Base-by-base conservation (phyloP, 2,888 invertebrate species). In the Cataglyphis rosenhaueri region DNA sequence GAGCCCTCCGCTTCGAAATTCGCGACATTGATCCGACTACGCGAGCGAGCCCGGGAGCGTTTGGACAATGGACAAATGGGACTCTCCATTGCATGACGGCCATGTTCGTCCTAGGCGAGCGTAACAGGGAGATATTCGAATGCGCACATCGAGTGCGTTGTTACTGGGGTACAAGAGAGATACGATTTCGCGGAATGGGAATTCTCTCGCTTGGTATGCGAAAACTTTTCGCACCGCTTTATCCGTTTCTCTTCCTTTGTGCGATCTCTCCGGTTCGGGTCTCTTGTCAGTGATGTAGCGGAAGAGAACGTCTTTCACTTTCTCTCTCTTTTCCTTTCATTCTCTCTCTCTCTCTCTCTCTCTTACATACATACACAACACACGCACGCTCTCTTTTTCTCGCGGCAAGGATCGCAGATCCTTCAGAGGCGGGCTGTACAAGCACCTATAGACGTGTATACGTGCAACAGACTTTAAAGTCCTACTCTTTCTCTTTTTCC, bases 51-150 rank as follows among this genome's bases (percentile, higher is more conserved):
- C 48, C 52, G 52, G 12, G 75, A 55, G 35, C 70, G 70, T 71
- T 83, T 78, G 86, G 78, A 88, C 87, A 88, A 88, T 88, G 84
- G 88, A 84, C 64, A 76, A 82, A 74, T 55, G 81, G 81, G 82
- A 82, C 84, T 79, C 65, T 84, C 52, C 48, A 70, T 55, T 71
- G 74, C 59, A 44, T 35, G 35, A 62, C 38, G 74, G 25, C 59
- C 84, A 82, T 85, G 75, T 78, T 81, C 81, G 68, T 85, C 84
- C 79, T 85, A 64, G 81, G 62, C 41, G 52, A 64, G 70, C 74
- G 82, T 84, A 81, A 86, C 81, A 83, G 81, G 76, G 84, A 79
- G 84, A 85, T 75, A 64, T 83, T 68, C 52, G 61, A 76, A 68
- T 65, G 82, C 71, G 78, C 74, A n/a, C 52, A 84, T 87, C 65